These are phyloP conservation scores for Teleiodes luculella DNA, from an alignment of 2,888 invertebrate genomes.

Conservation along the genomic window DNA sequence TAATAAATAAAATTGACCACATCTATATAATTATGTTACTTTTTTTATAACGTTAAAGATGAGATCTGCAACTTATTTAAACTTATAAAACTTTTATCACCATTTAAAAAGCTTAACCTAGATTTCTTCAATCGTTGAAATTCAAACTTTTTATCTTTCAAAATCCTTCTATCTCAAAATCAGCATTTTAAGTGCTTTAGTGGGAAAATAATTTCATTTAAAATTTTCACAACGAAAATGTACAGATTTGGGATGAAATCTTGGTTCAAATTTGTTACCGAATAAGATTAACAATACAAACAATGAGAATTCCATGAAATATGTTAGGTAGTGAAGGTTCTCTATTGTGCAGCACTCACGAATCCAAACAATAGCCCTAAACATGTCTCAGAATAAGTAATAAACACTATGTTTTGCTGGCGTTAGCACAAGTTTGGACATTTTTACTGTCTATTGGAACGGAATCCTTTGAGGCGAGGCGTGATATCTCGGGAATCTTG, in stretches of 20 bases:
- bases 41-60: too few relatives aligned
- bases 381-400: conserved; percentile 45
- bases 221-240: background rate
- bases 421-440: conserved; percentile 53
- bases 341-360: conserved; percentile 29
- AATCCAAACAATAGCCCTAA: conserved; percentile 44
- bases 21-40: too few relatives aligned
- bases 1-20: too few relatives aligned
- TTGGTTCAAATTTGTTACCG: background rate
- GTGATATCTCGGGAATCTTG: conserved; percentile 38
- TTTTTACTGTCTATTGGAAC: conserved; percentile 52
- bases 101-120: background rate
- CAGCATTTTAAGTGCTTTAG: background rate
- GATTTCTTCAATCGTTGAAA: background rate
- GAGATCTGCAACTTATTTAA: background rate
- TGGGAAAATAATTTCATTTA: background rate
- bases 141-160: background rate
- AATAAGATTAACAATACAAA: background rate
- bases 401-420: conserved; percentile 45
- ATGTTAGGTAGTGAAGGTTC: conserved; percentile 23
- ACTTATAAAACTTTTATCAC: background rate
- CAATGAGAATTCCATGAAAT: conserved; percentile 24
- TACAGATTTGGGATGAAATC: background rate
- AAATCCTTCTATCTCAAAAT: background rate
- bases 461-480: conserved; percentile 34